These are phyloP conservation scores for Pseudopleuronectes americanus DNA, from an alignment of 2,797 vertebrate genomes.

Conservation along the genomic window DNA sequence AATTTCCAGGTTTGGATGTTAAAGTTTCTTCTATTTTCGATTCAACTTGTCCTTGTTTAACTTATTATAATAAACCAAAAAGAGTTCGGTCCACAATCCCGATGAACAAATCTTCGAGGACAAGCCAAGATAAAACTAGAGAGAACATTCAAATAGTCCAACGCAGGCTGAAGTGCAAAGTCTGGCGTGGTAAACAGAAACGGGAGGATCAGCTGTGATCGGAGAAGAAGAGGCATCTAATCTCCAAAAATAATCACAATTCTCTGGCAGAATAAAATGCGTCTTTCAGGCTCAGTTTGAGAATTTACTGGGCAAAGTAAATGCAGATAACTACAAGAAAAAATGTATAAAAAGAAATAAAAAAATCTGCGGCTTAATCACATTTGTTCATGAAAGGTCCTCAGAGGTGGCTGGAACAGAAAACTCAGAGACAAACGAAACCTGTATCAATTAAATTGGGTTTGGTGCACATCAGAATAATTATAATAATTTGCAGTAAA, in stretches of 20 bases:
- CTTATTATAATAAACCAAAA: background rate
- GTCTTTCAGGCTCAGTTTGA: background rate
- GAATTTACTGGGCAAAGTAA: slow-evolving; percentile 13
- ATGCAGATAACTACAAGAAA: slow-evolving; percentile 2
- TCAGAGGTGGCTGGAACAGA: background rate
- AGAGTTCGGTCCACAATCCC: background rate
- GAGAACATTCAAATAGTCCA: slow-evolving; percentile 9
- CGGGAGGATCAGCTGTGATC: slow-evolving; percentile 36
- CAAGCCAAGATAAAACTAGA: slow-evolving; percentile 10
- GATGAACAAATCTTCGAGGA: slow-evolving; percentile 10
- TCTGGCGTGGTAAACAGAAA: slow-evolving; percentile 25
- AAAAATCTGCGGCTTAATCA: background rate
- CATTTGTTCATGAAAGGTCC: background rate
- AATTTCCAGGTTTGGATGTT: background rate
- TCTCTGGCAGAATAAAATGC: slow-evolving; percentile 15
- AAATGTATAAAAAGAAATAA: background rate
- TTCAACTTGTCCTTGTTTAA: too few species aligned
- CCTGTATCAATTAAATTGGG: too few species aligned
- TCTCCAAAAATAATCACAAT: slow-evolving; percentile 42
- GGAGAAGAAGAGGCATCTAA: slow-evolving; percentile 27
- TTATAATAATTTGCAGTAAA: too few species aligned
- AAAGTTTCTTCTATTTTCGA: background rate
- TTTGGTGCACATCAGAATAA: background rate
- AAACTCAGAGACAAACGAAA: background rate
- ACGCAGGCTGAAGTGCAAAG: slow-evolving; percentile 30